Percentiles rank a stretch among this genome's conserved stretches.
These are phyloP conservation scores for Drosophila nigrodunni DNA, from an alignment of 1,140 invertebrate genomes.

Conservation along the genomic window DNA sequence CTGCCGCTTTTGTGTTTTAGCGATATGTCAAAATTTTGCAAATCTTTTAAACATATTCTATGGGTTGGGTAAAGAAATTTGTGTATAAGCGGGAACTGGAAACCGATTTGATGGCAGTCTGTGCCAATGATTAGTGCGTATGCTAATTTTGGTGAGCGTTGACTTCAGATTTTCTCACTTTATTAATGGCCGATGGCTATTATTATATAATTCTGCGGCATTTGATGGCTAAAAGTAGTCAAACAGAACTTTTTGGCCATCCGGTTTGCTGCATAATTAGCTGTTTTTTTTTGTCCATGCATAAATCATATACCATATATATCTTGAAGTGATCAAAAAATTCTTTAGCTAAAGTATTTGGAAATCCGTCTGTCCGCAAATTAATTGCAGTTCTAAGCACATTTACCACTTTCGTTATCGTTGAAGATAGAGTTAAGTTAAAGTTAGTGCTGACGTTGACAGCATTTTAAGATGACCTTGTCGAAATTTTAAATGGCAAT, in stretches of 20 bases:
- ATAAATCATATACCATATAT: neutral
- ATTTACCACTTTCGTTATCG: constrained; percentile 72
- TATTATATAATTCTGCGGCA: constrained; percentile 68
- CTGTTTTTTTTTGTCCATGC: constrained; percentile 52
- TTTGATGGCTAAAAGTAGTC: constrained; percentile 58
- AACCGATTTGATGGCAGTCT: constrained; percentile 47
- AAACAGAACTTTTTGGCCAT: constrained; percentile 27
- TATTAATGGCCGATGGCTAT: constrained; percentile 60
- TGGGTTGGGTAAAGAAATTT: constrained; percentile 55
- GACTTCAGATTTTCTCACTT: constrained; percentile 65
- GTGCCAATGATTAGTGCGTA: constrained; percentile 65
- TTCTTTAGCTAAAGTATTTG: constrained; percentile 43
- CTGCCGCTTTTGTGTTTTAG: constrained; percentile 16
- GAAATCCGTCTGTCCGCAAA: constrained; percentile 36
- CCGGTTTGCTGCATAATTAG: constrained; percentile 75
- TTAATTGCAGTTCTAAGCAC: constrained; percentile 66
- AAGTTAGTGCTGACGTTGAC: constrained; percentile 58
- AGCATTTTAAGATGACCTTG: constrained; percentile 54
- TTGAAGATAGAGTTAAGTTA: constrained; percentile 34
- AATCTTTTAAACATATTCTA: constrained; percentile 43
- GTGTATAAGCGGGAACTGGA: constrained; percentile 49
- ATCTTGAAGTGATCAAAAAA: constrained; percentile 46
- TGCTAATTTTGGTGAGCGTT: constrained; percentile 63
- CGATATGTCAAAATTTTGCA: constrained; percentile 43
- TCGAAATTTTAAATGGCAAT: constrained; percentile 52